phyloP scores from a whole-genome alignment of 2,113 vertebrate genomes.

The Gulo gulo region DNA sequence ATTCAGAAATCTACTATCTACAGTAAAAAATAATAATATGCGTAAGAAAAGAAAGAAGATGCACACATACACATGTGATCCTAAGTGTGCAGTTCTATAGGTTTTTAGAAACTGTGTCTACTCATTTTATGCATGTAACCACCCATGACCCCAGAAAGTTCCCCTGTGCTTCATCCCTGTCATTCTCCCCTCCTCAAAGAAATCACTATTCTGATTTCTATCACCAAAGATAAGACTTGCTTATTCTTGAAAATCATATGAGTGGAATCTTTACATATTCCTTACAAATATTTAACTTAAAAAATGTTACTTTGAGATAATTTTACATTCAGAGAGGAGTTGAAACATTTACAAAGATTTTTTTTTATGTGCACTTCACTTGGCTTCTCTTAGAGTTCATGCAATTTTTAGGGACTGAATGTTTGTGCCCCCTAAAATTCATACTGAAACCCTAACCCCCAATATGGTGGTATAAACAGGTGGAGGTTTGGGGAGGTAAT shows the following conservation, averaged over 20 bases:
- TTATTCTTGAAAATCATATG: not conserved
- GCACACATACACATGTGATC: not conserved
- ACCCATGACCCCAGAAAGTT: not conserved
- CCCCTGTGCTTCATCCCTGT: not conserved
- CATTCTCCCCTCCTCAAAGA: not conserved
- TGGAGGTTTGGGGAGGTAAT: not conserved
- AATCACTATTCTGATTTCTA: not conserved
- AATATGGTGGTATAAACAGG: not conserved
- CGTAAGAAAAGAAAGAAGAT: not conserved
- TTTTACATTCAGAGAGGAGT: not conserved
- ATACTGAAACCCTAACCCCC: not conserved
- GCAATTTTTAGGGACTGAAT: not conserved
- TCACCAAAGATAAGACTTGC: not conserved
- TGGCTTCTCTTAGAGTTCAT: not conserved
- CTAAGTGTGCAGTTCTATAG: not conserved
- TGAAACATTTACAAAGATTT: not conserved
- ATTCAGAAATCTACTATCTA: not conserved
- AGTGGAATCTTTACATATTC: not conserved
- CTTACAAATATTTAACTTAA: not conserved
- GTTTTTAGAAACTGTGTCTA: not conserved
- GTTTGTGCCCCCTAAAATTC: not conserved
- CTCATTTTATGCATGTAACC: not conserved
- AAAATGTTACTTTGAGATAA: not conserved
- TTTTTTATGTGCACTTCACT: not conserved
- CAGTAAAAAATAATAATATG: not conserved